Evolutionary conservation across 2,888 invertebrate species (phyloP).

Genomic region (Chironomus riparius): DNA sequence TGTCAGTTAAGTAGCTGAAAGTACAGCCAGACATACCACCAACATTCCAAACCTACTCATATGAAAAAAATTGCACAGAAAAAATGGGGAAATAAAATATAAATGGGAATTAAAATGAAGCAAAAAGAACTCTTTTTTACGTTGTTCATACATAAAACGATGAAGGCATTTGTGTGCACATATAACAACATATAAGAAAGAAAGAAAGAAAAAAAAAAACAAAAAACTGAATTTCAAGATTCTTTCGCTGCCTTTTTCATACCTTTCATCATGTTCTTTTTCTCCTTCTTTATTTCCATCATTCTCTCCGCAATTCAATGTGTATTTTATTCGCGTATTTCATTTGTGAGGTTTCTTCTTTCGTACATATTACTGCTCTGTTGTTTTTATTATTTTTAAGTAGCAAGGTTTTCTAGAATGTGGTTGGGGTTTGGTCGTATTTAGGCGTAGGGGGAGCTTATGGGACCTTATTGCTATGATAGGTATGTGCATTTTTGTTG

Average conservation of each 20-base stretch:
- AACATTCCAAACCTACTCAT: no score
- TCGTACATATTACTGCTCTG: neutral
- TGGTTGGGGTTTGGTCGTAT: no score
- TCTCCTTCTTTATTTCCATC: neutral
- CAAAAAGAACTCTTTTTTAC: neutral
- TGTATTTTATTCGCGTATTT: neutral
- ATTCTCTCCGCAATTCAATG: neutral
- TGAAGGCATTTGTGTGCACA: neutral
- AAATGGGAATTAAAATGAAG: slow-evolving; percentile 19
- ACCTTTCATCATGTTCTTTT: slow-evolving; percentile 14
- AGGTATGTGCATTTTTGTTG: no score
- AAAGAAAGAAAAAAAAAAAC: neutral
- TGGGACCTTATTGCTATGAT: no score
- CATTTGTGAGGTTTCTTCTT: neutral
- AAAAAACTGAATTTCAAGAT: slow-evolving; percentile 8
- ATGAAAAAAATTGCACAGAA: neutral
- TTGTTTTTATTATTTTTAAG: neutral
- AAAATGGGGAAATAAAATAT: slow-evolving; percentile 6
- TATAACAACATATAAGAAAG: neutral
- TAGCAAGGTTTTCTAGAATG: no score
- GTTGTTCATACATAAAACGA: no score
- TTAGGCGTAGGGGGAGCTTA: no score
- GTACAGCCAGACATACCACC: no score
- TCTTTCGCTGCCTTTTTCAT: slow-evolving; percentile 1
- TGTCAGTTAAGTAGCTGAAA: no score